These are phyloP conservation scores for Aphyosemion australe DNA, from an alignment of 2,113 vertebrate genomes.

Conservation along the genomic window DNA sequence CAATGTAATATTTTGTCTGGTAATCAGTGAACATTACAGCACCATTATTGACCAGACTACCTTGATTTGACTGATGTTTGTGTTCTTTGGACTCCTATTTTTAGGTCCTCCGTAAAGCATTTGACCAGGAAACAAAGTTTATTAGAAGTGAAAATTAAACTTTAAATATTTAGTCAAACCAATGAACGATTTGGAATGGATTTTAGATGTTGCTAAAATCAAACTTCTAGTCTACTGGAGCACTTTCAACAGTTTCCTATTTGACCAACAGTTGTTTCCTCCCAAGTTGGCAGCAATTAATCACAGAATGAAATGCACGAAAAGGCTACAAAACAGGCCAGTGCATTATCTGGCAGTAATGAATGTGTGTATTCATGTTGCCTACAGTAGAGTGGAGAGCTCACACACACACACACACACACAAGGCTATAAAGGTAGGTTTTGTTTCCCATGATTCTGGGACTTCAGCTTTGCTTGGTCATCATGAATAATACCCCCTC, in stretches of 20 bases:
- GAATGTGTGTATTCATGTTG: conserved; percentile 62
- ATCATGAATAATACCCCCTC: conserved; percentile 71
- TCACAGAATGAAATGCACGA: conserved; percentile 22
- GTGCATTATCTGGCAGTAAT: conserved; percentile 38
- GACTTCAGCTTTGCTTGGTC: conserved; percentile 70
- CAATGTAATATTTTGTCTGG: conserved; percentile 55
- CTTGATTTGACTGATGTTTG: conserved; percentile 44
- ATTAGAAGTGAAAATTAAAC: background rate
- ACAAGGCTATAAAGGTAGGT: conserved; percentile 64
- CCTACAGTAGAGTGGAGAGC: conserved; percentile 38
- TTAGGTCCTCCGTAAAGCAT: conserved; percentile 10
- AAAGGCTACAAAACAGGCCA: conserved; percentile 42
- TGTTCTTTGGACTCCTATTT: conserved; percentile 48
- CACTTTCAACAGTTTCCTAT: conserved; percentile 10
- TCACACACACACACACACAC: conserved; percentile 33
- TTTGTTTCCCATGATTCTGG: conserved; percentile 63
- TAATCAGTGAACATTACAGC: conserved; percentile 56
- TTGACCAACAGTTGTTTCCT: conserved; percentile 4
- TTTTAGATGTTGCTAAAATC: background rate
- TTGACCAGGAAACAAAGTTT: background rate
- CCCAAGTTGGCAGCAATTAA: conserved; percentile 2
- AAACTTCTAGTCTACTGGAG: background rate
- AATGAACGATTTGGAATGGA: background rate
- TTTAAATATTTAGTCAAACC: background rate
- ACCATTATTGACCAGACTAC: conserved; percentile 47